Conservation (phyloP, 2,797 vertebrate species). For the Bradypus variegatus region DNA sequence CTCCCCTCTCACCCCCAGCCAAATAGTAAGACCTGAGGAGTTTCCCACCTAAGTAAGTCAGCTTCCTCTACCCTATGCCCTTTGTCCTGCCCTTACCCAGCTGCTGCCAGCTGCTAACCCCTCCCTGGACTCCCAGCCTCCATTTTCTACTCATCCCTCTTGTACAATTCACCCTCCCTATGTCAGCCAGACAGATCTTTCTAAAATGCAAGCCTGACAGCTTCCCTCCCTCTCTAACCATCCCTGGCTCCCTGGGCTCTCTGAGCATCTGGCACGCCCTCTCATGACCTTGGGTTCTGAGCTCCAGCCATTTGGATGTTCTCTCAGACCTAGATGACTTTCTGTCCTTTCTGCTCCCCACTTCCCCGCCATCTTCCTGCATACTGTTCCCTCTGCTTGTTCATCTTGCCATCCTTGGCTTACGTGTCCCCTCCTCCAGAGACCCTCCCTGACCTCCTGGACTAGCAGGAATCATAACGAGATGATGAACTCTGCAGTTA, state of each 20-base stretch:
- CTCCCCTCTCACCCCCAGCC: not conserved
- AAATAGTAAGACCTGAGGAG: not conserved
- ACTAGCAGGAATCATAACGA: not conserved
- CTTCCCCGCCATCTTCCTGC: not conserved
- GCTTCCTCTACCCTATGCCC: not conserved
- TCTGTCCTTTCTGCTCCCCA: not conserved
- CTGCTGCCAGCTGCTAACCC: not conserved
- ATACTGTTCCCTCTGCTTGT: not conserved
- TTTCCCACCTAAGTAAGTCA: not conserved
- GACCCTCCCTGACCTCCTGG: not conserved
- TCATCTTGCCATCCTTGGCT: not conserved
- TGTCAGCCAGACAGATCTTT: not conserved
- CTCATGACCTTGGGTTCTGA: not conserved
- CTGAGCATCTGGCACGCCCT: rapidly evolving
- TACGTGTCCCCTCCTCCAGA: not conserved
- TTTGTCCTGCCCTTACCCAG: not conserved
- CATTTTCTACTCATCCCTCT: not conserved
- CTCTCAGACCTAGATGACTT: not conserved
- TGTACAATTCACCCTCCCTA: no score
- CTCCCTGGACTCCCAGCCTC: not conserved
- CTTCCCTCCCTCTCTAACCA: not conserved
- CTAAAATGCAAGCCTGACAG: not conserved
- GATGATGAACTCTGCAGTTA: not conserved
- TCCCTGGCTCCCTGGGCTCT: not conserved
- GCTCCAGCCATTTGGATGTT: not conserved